These are phyloP conservation scores for Tychaedon coryphoeus DNA, from an alignment of 2,113 vertebrate genomes.

Conservation along the genomic window DNA sequence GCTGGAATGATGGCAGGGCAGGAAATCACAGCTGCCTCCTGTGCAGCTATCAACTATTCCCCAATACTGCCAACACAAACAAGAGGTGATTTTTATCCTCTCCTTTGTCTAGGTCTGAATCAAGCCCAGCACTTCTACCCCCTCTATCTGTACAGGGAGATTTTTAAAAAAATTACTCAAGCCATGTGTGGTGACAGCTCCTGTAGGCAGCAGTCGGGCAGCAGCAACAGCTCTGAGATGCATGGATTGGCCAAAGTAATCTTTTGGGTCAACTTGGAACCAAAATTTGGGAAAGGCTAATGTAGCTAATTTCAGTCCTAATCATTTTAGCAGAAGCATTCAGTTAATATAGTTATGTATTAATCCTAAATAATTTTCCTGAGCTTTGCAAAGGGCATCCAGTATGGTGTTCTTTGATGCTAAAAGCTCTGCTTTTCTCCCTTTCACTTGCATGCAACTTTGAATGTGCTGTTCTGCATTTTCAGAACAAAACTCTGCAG, in stretches of 20 bases:
- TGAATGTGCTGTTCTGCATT: not conserved
- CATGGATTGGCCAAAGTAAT: not conserved
- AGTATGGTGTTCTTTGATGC: not conserved
- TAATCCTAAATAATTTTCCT: constrained; percentile 9
- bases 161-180: not conserved
- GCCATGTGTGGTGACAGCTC: not conserved
- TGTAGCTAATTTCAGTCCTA: not conserved
- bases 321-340: not conserved
- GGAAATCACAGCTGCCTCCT: constrained; percentile 19
- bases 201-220: not conserved
- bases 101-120: not conserved
- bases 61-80: not conserved
- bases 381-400: not conserved
- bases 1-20: not conserved
- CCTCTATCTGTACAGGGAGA: not conserved
- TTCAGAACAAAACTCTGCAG: not conserved
- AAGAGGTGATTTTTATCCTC: not conserved
- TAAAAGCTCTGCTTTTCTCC: not conserved
- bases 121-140: not conserved
- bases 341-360: not conserved
- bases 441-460: not conserved
- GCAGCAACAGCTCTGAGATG: not conserved
- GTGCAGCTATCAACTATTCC: not conserved
- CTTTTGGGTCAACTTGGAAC: not conserved
- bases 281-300: not conserved